Conservation (phyloP, 2,888 invertebrate species). For the Amiota communis region DNA sequence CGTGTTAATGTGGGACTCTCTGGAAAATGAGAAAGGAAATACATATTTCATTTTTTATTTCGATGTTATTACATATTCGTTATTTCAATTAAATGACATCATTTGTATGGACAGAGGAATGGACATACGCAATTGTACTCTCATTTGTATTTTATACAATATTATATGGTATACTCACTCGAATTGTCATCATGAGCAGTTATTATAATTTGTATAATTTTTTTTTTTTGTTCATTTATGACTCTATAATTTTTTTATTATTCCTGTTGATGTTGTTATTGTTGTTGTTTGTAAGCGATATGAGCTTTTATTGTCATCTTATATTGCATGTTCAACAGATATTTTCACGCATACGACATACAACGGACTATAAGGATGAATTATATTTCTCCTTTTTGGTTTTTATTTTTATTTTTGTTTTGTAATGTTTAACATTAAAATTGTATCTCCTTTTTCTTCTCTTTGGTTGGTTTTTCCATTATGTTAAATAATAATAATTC, state of each 20-base stretch:
- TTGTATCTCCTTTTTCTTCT: too few species aligned
- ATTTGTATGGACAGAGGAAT: conserved; percentile 29
- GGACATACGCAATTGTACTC: conserved; percentile 34
- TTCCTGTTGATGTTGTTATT: neutral
- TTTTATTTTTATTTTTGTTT: neutral
- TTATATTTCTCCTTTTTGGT: neutral
- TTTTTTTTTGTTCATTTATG: conserved; percentile 17
- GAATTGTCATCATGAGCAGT: neutral
- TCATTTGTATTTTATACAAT: conserved; percentile 5
- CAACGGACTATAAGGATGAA: neutral
- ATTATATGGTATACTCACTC: neutral
- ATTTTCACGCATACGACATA: conserved; percentile 1
- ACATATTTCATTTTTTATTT: conserved; percentile 8
- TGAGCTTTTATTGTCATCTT: neutral
- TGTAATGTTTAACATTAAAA: conserved; percentile 12
- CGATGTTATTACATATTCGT: neutral
- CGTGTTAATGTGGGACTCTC: neutral
- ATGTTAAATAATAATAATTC: conserved; percentile 10
- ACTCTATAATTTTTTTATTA: neutral
- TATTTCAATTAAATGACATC: conserved; percentile 32
- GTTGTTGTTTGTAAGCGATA: neutral
- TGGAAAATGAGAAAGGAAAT: conserved; percentile 10
- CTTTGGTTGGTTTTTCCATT: neutral
- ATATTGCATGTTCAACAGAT: conserved; percentile 16
- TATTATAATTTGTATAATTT: conserved; percentile 19